These are phyloP conservation scores for Spheniscus humboldti DNA, from an alignment of 2,797 vertebrate species.

Conservation along the genomic window DNA sequence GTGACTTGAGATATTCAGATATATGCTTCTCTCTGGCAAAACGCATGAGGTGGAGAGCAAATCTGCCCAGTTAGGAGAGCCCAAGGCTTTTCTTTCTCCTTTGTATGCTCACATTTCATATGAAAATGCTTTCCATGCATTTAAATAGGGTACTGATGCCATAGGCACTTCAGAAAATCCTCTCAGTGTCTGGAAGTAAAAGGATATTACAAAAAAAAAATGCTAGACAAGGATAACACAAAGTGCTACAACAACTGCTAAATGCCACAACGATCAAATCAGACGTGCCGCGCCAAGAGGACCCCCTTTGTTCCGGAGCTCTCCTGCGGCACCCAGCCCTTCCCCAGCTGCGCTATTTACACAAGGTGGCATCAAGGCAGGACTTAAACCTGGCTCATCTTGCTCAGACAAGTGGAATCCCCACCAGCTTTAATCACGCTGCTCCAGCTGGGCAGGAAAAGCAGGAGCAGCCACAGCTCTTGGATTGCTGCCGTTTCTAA, in stretches of 20 bases:
- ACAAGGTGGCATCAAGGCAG: background rate
- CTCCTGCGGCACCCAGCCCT: background rate
- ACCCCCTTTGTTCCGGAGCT: background rate
- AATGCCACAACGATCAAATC: background rate
- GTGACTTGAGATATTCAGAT: background rate
- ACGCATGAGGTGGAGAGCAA: background rate
- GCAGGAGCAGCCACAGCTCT: background rate
- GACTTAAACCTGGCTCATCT: background rate
- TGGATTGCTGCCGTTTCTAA: background rate
- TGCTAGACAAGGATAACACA: background rate
- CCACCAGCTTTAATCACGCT: background rate
- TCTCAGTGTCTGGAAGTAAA: background rate
- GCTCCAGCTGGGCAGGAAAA: background rate
- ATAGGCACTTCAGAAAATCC: background rate
- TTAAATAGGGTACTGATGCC: background rate
- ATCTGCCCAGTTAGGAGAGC: background rate
- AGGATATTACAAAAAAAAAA: background rate
- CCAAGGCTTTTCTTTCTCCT: background rate
- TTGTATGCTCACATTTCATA: background rate
- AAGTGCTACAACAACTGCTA: background rate
- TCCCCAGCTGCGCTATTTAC: background rate
- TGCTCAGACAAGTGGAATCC: background rate
- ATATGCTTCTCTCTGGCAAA: background rate
- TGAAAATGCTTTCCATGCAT: background rate
- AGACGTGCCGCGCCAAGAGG: background rate